Percentiles rank a stretch among this genome's conserved stretches.
These are phyloP conservation scores for Popillia japonica DNA, from an alignment of 1,140 invertebrate species.

Conservation along the genomic window DNA sequence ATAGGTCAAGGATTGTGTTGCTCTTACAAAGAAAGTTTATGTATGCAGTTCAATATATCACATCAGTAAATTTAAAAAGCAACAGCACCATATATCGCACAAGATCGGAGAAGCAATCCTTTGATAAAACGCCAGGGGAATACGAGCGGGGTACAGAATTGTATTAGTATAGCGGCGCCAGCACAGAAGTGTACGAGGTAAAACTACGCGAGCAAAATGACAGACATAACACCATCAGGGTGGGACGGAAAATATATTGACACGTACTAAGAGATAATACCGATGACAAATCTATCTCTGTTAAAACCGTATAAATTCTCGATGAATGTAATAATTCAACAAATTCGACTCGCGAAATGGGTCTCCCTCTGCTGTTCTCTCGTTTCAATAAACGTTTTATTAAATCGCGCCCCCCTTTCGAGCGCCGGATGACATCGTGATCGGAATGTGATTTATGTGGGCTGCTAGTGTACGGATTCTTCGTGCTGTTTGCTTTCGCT, in stretches of 20 bases:
- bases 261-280: neutral
- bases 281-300: neutral
- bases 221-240: neutral
- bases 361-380: neutral
- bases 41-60: too few relatives aligned
- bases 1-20: too few relatives aligned
- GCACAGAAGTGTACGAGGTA: too few relatives aligned
- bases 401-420: neutral
- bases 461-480: neutral
- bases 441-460: neutral
- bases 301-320: conserved; percentile 11
- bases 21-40: too few relatives aligned
- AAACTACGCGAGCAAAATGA: too few relatives aligned
- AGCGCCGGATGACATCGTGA: neutral
- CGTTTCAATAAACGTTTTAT: conserved; percentile 3
- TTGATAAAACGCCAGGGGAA: neutral
- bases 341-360: neutral
- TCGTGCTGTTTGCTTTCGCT: neutral
- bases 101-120: neutral
- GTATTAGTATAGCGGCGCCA: too few relatives aligned
- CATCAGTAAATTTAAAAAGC: too few relatives aligned
- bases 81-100: too few relatives aligned
- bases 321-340: conserved; percentile 7
- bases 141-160: too few relatives aligned
- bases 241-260: neutral